Percentiles rank a stretch among this genome's conserved stretches.
These are phyloP conservation scores for Saturnia pavonia DNA, from an alignment of 2,888 invertebrate species.

Conservation along the genomic window DNA sequence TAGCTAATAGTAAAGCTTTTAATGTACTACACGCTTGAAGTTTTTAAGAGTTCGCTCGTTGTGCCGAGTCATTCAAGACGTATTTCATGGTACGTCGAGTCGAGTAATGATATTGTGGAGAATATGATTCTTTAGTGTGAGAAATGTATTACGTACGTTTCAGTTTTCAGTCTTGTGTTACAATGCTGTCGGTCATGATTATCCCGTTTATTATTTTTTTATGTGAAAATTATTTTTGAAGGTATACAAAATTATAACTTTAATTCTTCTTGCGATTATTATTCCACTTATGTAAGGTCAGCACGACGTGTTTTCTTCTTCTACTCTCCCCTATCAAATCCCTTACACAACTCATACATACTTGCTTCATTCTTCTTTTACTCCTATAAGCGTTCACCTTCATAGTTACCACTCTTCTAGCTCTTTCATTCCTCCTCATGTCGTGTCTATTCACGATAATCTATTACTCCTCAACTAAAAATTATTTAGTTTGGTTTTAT, in stretches of 20 bases:
- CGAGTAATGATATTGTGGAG: conserved; percentile 78
- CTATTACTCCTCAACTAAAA: too few species aligned
- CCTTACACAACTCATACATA: too few species aligned
- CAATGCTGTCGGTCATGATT: conserved; percentile 9
- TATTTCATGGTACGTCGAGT: conserved; percentile 81
- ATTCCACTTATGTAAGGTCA: not conserved
- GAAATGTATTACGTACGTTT: conserved; percentile 71
- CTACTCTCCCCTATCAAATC: too few species aligned
- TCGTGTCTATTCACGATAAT: too few species aligned
- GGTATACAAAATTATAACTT: not conserved
- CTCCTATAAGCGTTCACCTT: too few species aligned
- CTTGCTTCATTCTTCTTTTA: too few species aligned
- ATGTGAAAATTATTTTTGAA: not conserved
- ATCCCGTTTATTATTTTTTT: not conserved
- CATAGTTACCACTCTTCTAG: too few species aligned
- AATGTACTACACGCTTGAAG: conserved; percentile 33
- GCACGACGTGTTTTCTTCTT: too few species aligned
- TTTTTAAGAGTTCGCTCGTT: conserved; percentile 68
- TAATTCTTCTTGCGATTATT: not conserved
- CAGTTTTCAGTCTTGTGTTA: conserved; percentile 29
- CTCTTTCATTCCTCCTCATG: too few species aligned
- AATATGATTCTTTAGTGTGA: conserved; percentile 75
- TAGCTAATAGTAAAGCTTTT: conserved; percentile 29
- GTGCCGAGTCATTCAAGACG: conserved; percentile 79
- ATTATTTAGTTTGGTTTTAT: too few species aligned